Conservation (phyloP, 92 coral and sea anemone genomes). For the Epizoanthus illoricatus region DNA sequence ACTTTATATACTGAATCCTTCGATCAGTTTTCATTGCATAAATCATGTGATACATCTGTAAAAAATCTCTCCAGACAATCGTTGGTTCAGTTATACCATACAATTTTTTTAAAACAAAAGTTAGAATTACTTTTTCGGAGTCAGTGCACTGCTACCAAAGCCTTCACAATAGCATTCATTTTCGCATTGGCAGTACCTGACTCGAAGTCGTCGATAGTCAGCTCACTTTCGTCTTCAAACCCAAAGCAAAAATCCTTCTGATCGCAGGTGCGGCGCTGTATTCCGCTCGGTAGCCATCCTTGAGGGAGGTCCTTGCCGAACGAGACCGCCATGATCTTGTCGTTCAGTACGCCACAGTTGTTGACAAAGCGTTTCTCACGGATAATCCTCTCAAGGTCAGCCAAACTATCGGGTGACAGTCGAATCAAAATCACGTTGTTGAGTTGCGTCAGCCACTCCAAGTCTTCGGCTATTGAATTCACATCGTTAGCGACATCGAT, state of each 20-base stretch:
- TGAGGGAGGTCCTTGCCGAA: slow-evolving; percentile 69
- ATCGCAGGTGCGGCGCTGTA: slow-evolving; percentile 44
- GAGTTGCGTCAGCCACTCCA: slow-evolving; percentile 68
- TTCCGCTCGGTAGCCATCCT: slow-evolving; percentile 81
- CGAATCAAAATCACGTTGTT: slow-evolving; percentile 81
- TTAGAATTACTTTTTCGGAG: not conserved
- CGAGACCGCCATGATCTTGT: slow-evolving; percentile 73
- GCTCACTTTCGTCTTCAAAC: slow-evolving; percentile 51
- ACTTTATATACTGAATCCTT: no score
- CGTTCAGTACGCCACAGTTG: slow-evolving; percentile 67
- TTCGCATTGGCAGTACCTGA: slow-evolving; percentile 40
- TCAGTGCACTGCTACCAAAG: slow-evolving; percentile 66
- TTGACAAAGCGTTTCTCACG: slow-evolving; percentile 69
- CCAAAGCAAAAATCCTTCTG: slow-evolving; percentile 65
- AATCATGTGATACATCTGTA: no score
- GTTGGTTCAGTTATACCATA: no score
- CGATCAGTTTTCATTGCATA: no score
- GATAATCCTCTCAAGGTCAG: slow-evolving; percentile 48
- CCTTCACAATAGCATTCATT: slow-evolving; percentile 75
- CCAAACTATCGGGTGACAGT: slow-evolving; percentile 71
- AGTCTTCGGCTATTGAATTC: slow-evolving; percentile 32
- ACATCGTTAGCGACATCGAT: slow-evolving; percentile 8
- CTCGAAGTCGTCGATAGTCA: slow-evolving; percentile 51
- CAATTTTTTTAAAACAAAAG: no score
- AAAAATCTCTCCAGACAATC: no score